Evolutionary conservation across 2,113 vertebrate genomes (phyloP).

Genomic region (mouse (Mus musculus)): DNA sequence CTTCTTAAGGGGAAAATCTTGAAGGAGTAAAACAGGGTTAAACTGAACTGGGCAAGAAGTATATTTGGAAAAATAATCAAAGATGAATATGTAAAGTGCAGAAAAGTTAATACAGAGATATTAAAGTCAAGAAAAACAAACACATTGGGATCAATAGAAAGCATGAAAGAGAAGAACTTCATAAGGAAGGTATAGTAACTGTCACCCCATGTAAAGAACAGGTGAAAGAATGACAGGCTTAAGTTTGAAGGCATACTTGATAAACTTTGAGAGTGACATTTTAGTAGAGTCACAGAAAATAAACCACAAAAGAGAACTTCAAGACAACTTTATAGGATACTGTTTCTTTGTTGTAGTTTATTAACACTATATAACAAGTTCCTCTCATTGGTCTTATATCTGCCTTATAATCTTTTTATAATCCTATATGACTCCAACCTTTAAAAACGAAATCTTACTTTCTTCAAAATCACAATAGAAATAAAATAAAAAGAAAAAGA

Average conservation of each 20-base stretch:
- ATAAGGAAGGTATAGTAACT: not conserved
- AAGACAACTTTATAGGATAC: slow-evolving; percentile 2
- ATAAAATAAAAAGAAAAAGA: too few relatives aligned
- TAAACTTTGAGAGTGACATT: slow-evolving; percentile 25
- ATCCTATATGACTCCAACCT: slow-evolving; percentile 9
- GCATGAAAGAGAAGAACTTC: not conserved
- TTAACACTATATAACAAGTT: not conserved
- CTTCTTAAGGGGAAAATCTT: slow-evolving; percentile 47
- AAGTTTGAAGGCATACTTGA: not conserved
- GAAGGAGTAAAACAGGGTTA: not conserved
- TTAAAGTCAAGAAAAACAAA: slow-evolving; percentile 28
- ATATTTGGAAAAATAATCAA: not conserved
- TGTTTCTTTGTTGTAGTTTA: not conserved
- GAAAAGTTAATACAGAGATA: not conserved
- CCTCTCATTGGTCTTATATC: not conserved
- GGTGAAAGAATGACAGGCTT: not conserved
- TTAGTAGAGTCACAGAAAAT: slow-evolving; percentile 4
- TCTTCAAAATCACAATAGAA: not conserved
- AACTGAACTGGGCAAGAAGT: not conserved
- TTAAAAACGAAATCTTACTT: not conserved
- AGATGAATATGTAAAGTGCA: slow-evolving; percentile 31
- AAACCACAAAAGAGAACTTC: slow-evolving; percentile 5
- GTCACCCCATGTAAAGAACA: not conserved
- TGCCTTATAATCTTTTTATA: not conserved
- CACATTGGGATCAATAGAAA: not conserved